Percentiles rank a stretch among this genome's conserved stretches.
These are phyloP conservation scores for Halichoerus grypus DNA, from an alignment of 2,113 vertebrate genomes.

Conservation along the genomic window DNA sequence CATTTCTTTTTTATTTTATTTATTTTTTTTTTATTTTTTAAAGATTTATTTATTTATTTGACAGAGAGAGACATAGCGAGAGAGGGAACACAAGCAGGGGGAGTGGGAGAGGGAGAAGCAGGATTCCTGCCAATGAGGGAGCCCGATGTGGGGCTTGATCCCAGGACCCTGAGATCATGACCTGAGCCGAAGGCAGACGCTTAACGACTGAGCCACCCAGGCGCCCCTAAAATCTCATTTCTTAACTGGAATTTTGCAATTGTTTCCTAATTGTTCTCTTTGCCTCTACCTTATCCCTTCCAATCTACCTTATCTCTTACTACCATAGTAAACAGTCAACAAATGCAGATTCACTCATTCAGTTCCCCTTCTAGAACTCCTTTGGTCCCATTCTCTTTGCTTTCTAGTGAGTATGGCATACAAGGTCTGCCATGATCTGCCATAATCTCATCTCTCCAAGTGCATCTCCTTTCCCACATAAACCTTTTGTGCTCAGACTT, in stretches of 20 bases:
- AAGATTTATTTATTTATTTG: no score
- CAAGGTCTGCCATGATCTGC: background rate
- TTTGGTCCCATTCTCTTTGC: background rate
- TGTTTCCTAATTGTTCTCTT: background rate
- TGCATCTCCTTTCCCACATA: background rate
- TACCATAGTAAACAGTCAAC: background rate
- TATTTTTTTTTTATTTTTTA: no score
- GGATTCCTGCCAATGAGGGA: no score
- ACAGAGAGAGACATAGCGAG: no score
- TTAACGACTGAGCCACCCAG: no score
- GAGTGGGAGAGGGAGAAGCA: no score
- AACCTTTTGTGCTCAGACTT: background rate
- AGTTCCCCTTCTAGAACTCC: background rate
- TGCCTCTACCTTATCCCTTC: background rate
- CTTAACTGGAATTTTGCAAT: background rate
- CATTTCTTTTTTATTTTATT: background rate
- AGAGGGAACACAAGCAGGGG: no score
- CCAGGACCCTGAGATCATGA: no score
- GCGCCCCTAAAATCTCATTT: background rate
- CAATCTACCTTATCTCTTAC: background rate
- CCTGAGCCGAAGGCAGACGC: no score
- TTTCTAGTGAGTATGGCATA: background rate
- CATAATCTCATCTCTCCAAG: background rate
- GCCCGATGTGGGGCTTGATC: no score
- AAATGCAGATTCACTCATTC: background rate